phyloP scores from a whole-genome alignment of 1,140 invertebrate genomes.

The Cyphomyrmex costatus region DNA sequence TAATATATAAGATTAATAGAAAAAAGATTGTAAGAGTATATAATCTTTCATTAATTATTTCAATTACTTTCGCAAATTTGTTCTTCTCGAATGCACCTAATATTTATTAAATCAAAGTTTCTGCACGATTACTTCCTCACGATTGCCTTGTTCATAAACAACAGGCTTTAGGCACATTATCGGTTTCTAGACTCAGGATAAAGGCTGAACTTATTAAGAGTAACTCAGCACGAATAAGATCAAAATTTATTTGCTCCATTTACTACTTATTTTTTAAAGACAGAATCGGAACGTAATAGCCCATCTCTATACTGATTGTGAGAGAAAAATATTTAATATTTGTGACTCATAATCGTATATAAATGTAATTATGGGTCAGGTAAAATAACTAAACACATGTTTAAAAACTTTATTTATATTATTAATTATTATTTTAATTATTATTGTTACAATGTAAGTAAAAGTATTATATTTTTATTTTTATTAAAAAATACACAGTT shows the following conservation, averaged over 20 bases:
- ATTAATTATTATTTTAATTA: too few species aligned
- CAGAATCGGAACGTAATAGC: constrained; percentile 4
- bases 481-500: too few species aligned
- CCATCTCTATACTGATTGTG: neutral
- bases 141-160: constrained; percentile 51
- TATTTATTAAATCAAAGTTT: constrained; percentile 20
- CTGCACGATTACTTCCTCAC: constrained; percentile 38
- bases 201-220: constrained; percentile 5
- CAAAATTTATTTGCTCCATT: constrained; percentile 57
- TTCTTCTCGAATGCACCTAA: neutral
- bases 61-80: neutral
- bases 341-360: too few species aligned
- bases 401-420: too few species aligned
- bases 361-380: too few species aligned
- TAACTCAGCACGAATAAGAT: constrained; percentile 24
- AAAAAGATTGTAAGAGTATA: neutral
- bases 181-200: constrained; percentile 33
- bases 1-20: neutral
- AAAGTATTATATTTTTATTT: too few species aligned
- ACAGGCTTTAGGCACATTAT: constrained; percentile 36
- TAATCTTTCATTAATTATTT: constrained; percentile 3
- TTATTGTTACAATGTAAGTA: too few species aligned
- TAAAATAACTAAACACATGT: too few species aligned
- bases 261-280: constrained; percentile 35
- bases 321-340: too few species aligned